Evolutionary conservation across 1,140 invertebrate species (phyloP), one percentile per base, ranked within the genome.

Genomic region (Idris sp.): DNA sequence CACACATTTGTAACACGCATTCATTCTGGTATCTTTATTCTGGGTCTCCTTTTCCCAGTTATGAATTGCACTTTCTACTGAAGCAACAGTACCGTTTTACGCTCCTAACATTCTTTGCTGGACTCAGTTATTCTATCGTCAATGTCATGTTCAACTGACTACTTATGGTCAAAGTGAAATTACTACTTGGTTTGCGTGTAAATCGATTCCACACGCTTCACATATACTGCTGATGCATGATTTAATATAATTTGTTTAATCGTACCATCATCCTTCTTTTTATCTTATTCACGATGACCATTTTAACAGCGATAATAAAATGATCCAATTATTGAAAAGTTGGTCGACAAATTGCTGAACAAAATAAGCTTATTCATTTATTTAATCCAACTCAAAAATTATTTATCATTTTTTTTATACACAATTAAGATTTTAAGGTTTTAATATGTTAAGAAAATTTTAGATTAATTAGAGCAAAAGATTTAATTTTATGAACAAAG

Each of bases 61-160:
- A 67, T 59, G 49, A 74, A 74, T 74, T 65, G 61, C 69, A 74
- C 69, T 74, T 65, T 74, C 69, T 74, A 74, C 61, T 40, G 36
- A 46, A 25, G 53, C 48, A 36, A 26, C 61, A 53, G 59, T 51
- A 49, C 69, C 53, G 71, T 61, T 74, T 74, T 56, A 48, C 54
- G 51, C 62, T 38, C 62, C 56, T 74, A 59, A 61, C 56, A 54
- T 67, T 67, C 62, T 61, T 65, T 14, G 10, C 36, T 53, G 33
- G 28, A 61, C 56, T 62, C 53, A 41, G 71, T 67, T 75, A 69
- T 68, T 64, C 51, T 64, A 69, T 56, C 43, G 49, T 58, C 56
- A 56, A 64, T 68, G 56, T 67, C 64, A 75, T 53, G 72, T 75
- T 64, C 54, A 54, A 44, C 36, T 54, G 58, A 67, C 61, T 61